Conservation (phyloP, 2,797 vertebrate species). For the Champsocephalus esox region DNA sequence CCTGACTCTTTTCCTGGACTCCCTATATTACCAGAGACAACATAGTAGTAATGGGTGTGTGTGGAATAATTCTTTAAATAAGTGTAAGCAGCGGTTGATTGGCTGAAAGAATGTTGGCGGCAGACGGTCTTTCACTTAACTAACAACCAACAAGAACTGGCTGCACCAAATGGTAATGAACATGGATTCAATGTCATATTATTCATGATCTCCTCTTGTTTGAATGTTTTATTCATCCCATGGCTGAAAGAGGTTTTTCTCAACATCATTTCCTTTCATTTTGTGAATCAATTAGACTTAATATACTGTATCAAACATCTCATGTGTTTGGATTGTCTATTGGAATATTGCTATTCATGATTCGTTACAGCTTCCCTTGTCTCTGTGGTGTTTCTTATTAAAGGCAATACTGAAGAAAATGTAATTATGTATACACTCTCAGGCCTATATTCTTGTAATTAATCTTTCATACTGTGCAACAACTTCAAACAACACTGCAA, state of each 20-base stretch:
- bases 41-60: slow-evolving; percentile 5
- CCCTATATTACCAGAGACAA: slow-evolving; percentile 7
- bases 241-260: slow-evolving; percentile 9
- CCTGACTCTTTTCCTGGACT: slow-evolving; percentile 1
- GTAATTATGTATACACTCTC: slow-evolving; percentile 26
- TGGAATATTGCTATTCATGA: slow-evolving; percentile 3
- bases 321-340: background rate
- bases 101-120: slow-evolving; percentile 22
- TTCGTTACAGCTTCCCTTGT: slow-evolving; percentile 4
- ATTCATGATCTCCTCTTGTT: slow-evolving; percentile 4
- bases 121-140: slow-evolving; percentile 23
- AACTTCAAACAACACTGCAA: background rate
- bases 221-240: background rate
- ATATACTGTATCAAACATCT: background rate
- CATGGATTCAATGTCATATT: slow-evolving; percentile 21
- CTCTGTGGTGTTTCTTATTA: background rate
- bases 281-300: background rate
- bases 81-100: slow-evolving; percentile 21
- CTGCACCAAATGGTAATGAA: slow-evolving; percentile 35
- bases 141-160: slow-evolving; percentile 45
- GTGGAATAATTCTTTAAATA: slow-evolving; percentile 26
- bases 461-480: slow-evolving; percentile 26
- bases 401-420: slow-evolving; percentile 10
- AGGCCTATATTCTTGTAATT: slow-evolving; percentile 17
- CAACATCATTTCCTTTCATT: slow-evolving; percentile 3